Conservation (phyloP, 2,888 invertebrate species). For the Orchesellides sinensis region DNA sequence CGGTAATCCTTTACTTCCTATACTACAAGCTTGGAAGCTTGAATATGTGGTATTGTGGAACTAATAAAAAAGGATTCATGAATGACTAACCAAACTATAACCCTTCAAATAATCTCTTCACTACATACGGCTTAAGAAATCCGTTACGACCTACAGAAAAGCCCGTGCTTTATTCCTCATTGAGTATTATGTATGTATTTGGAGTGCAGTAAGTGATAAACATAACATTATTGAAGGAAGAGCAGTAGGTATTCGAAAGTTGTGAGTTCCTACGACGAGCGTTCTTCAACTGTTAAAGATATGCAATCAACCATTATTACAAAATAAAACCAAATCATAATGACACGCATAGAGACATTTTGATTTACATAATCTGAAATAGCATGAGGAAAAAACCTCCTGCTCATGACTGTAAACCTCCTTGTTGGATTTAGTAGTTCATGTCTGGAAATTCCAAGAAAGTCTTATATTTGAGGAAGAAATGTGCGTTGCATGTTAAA, state of each 20-base stretch:
- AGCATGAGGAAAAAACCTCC: too few relatives aligned
- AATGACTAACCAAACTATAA: conserved; percentile 33
- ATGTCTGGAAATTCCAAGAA: conserved; percentile 14
- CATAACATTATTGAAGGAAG: conserved; percentile 15
- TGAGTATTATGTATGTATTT: not conserved
- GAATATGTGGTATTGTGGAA: not conserved
- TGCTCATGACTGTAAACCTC: conserved; percentile 30
- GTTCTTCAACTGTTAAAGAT: not conserved
- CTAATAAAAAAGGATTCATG: conserved; percentile 33
- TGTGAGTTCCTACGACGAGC: conserved; percentile 6
- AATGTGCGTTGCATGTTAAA: not conserved
- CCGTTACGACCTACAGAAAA: conserved; percentile 28
- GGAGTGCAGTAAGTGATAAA: conserved; percentile 12
- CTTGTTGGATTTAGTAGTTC: conserved; percentile 27
- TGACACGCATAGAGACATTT: not conserved
- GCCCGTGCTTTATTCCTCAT: not conserved
- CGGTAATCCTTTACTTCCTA: not conserved
- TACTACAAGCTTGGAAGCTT: not conserved
- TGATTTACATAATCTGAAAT: conserved; percentile 36
- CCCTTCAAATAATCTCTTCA: conserved; percentile 37
- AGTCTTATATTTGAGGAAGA: conserved; percentile 34
- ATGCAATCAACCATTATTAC: not conserved
- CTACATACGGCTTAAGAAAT: not conserved
- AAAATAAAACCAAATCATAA: not conserved
- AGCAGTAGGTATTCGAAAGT: conserved; percentile 19